These are phyloP conservation scores for Atta colombica DNA, from an alignment of 1,140 invertebrate genomes.

Conservation along the genomic window DNA sequence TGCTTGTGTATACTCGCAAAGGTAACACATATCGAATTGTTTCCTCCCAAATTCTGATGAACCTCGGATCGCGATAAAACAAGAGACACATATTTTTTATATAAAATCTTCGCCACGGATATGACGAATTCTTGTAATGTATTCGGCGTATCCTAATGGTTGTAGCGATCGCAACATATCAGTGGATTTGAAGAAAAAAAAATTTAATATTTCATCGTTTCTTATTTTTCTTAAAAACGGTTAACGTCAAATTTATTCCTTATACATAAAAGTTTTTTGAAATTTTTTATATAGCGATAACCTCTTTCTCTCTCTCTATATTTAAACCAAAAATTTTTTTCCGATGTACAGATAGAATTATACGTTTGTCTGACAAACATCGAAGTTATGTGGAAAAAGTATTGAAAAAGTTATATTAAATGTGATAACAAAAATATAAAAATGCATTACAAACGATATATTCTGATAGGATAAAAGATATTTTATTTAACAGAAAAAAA, in stretches of 20 bases:
- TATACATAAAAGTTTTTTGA: neutral
- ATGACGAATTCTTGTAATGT: neutral
- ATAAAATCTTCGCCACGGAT: neutral
- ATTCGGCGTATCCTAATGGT: neutral
- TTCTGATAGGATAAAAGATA: neutral
- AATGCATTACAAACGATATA: conserved; percentile 1
- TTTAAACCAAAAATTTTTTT: neutral
- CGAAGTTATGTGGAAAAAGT: neutral
- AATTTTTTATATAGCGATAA: neutral
- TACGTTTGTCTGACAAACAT: neutral
- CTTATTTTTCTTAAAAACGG: neutral
- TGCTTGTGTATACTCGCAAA: conserved; percentile 57
- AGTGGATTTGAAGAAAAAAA: neutral
- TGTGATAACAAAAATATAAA: neutral
- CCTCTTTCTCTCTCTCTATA: neutral
- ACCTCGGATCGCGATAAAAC: conserved; percentile 10
- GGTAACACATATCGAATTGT: conserved; percentile 24
- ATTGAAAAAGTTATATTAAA: neutral
- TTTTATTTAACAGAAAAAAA: conserved; percentile 12
- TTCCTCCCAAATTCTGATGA: conserved; percentile 51
- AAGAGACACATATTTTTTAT: conserved; percentile 10
- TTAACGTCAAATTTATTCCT: conserved; percentile 12
- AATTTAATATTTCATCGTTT: neutral
- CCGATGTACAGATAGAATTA: neutral
- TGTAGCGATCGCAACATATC: conserved; percentile 7